Percentiles rank a stretch among this genome's conserved stretches.
Evolutionary conservation across 2,888 invertebrate genomes (phyloP).

Genomic region (Tipula helvola): DNA sequence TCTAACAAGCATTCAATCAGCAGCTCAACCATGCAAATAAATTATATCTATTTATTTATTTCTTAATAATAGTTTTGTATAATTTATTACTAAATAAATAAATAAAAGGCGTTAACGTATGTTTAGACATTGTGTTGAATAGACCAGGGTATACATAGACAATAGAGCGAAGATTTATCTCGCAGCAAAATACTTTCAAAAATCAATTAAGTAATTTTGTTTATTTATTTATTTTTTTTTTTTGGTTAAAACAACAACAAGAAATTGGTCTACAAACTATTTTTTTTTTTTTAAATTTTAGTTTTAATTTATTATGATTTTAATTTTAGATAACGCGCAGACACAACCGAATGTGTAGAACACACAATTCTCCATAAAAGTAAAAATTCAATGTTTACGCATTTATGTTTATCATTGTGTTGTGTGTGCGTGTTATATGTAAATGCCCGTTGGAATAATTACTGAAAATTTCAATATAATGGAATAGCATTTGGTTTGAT

Average conservation of each 20-base stretch:
- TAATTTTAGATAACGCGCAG: background rate
- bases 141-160: background rate
- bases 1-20: background rate
- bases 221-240: background rate
- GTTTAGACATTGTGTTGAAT: background rate
- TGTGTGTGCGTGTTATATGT: background rate
- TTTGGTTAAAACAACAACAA: background rate
- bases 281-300: background rate
- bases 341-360: background rate
- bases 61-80: background rate
- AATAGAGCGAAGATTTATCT: background rate
- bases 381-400: background rate
- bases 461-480: background rate
- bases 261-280: background rate
- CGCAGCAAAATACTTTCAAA: background rate
- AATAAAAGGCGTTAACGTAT: background rate
- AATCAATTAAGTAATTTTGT: background rate
- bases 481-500: background rate
- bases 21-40: background rate
- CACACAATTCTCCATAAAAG: background rate
- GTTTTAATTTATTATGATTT: background rate
- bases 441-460: background rate
- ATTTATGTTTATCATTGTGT: background rate
- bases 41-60: background rate
- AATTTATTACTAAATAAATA: background rate